Conservation (phyloP, 2,888 invertebrate species). For the Drosophila borborema region DNA sequence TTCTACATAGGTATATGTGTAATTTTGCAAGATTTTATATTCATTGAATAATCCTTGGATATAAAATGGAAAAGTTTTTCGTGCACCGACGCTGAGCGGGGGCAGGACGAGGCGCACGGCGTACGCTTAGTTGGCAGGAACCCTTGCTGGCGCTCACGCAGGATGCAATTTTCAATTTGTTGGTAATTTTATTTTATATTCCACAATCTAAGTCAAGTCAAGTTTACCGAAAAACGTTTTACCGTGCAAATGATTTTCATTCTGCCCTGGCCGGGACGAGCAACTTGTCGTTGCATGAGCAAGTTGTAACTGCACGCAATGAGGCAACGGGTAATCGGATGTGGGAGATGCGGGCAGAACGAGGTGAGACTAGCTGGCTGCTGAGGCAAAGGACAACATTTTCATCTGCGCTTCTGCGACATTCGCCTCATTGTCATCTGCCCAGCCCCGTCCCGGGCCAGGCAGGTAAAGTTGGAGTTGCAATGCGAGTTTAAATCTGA, state of each 20-base stretch:
- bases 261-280: constrained; percentile 42
- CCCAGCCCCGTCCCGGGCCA: constrained; percentile 20
- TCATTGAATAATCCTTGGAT: constrained; percentile 77
- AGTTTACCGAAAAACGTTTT: constrained; percentile 80
- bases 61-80: constrained; percentile 78
- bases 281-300: constrained; percentile 38
- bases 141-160: constrained; percentile 58
- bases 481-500: constrained; percentile 36
- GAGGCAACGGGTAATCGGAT: constrained; percentile 17
- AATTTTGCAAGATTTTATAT: constrained; percentile 79
- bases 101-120: neutral
- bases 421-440: constrained; percentile 63
- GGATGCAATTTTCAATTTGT: constrained; percentile 79
- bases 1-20: constrained; percentile 53
- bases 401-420: constrained; percentile 54
- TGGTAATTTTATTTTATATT: constrained; percentile 80
- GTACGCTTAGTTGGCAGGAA: constrained; percentile 7
- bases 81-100: constrained; percentile 32
- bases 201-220: constrained; percentile 78
- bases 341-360: constrained; percentile 18
- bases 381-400: constrained; percentile 67
- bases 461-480: constrained; percentile 38
- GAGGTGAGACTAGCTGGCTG: neutral
- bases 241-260: constrained; percentile 79
- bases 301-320: constrained; percentile 69